Evolutionary conservation across 2,888 invertebrate genomes (phyloP).

Genomic region (Lasiommata megera): DNA sequence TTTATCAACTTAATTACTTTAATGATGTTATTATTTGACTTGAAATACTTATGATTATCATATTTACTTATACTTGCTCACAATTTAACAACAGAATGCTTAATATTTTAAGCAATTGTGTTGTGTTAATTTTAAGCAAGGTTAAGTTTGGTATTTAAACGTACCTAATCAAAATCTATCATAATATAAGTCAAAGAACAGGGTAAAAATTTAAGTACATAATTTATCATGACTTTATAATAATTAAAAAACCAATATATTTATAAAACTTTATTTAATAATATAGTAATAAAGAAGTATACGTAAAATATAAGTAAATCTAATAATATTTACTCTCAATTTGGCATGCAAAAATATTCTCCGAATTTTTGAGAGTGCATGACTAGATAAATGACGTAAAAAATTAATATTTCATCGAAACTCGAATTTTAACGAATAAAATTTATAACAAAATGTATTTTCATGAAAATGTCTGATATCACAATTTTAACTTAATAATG

Average conservation of each 20-base stretch:
- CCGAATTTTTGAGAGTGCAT: neutral
- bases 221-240: too few species aligned
- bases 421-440: too few species aligned
- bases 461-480: slow-evolving; percentile 4
- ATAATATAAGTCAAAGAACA: too few species aligned
- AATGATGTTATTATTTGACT: neutral
- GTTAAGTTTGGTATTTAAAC: too few species aligned
- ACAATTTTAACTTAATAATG: slow-evolving; percentile 2
- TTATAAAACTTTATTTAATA: too few species aligned
- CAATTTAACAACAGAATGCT: too few species aligned
- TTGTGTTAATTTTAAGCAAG: too few species aligned
- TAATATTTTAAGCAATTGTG: too few species aligned
- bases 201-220: too few species aligned
- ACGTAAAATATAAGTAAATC: neutral
- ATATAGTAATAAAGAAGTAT: too few species aligned
- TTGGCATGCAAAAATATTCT: neutral
- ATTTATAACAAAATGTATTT: neutral
- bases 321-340: neutral
- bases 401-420: neutral
- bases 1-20: neutral
- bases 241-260: too few species aligned
- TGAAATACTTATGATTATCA: neutral
- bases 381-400: slow-evolving; percentile 5
- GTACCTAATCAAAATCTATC: too few species aligned
- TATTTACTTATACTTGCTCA: neutral